These are phyloP conservation scores for Suillia variegata DNA, from an alignment of 2,888 invertebrate genomes.

Conservation along the genomic window DNA sequence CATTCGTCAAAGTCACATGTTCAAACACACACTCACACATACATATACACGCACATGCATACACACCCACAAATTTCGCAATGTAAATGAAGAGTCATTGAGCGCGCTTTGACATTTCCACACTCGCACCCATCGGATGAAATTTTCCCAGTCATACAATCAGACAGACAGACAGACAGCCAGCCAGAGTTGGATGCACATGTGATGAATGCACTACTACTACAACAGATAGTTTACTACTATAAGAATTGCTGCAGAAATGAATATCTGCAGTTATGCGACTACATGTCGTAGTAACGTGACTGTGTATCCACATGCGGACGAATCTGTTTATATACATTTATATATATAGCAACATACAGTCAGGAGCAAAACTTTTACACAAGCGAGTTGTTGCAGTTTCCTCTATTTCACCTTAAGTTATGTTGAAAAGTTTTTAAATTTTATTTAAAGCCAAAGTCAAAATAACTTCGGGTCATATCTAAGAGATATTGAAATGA, in stretches of 20 bases:
- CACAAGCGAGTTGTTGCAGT: too few relatives aligned
- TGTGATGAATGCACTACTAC: not conserved
- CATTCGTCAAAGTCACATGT: too few relatives aligned
- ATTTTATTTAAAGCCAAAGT: too few relatives aligned
- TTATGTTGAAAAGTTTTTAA: too few relatives aligned
- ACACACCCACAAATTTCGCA: slow-evolving; percentile 6
- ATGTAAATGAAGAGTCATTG: slow-evolving; percentile 5
- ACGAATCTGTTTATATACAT: not conserved
- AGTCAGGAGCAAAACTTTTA: slow-evolving; percentile 11
- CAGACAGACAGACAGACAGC: too few relatives aligned
- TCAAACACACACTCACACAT: not conserved
- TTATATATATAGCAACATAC: slow-evolving; percentile 22
- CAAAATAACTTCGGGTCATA: too few relatives aligned
- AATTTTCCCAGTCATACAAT: too few relatives aligned
- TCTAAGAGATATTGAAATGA: too few relatives aligned
- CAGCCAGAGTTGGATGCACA: too few relatives aligned
- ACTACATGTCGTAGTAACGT: slow-evolving; percentile 15
- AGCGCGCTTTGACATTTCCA: not conserved
- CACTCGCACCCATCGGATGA: too few relatives aligned
- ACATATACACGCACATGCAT: not conserved
- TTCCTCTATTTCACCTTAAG: too few relatives aligned
- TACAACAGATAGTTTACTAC: not conserved
- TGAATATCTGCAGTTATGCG: slow-evolving; percentile 9
- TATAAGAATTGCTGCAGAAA: not conserved
- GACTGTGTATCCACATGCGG: not conserved